A percentile compares a stretch with the other conserved stretches of the same genome.
phyloP scores from a whole-genome alignment of 2,888 invertebrate genomes.

The Clunio marinus region DNA sequence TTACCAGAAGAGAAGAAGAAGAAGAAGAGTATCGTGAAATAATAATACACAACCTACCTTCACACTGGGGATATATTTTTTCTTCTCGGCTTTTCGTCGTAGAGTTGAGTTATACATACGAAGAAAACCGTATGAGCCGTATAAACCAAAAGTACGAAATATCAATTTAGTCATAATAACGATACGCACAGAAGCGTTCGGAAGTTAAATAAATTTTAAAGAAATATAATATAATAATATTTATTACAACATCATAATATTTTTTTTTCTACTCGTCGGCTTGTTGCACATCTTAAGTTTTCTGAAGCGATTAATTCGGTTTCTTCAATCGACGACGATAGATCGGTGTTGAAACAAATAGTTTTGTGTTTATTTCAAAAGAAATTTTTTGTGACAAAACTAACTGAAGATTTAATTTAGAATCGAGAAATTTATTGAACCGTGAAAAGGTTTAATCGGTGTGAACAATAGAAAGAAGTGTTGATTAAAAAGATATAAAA shows the following conservation, averaged over 20 bases:
- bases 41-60: slow-evolving; percentile 33
- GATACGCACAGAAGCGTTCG: slow-evolving; percentile 39
- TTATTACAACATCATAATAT: slow-evolving; percentile 38
- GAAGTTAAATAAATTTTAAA: slow-evolving; percentile 39
- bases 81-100: slow-evolving; percentile 18
- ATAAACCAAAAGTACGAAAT: slow-evolving; percentile 38
- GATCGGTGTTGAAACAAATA: slow-evolving; percentile 1
- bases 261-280: slow-evolving; percentile 18
- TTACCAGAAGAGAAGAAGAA: slow-evolving; percentile 29
- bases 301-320: slow-evolving; percentile 16
- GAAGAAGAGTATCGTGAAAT: slow-evolving; percentile 34
- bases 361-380: neutral
- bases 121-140: slow-evolving; percentile 33
- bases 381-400: neutral
- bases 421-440: no score
- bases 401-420: no score
- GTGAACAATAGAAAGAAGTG: neutral
- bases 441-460: no score
- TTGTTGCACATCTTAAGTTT: neutral
- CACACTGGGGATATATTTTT: slow-evolving; percentile 12
- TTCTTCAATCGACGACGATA: slow-evolving; percentile 20
- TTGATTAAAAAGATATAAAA: neutral
- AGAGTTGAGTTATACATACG: slow-evolving; percentile 32
- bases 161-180: slow-evolving; percentile 39
- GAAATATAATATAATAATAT: slow-evolving; percentile 37